Percentiles rank a stretch among this genome's conserved stretches.
phyloP scores from a whole-genome alignment of 2,113 vertebrate species.

The Grantiella picta region DNA sequence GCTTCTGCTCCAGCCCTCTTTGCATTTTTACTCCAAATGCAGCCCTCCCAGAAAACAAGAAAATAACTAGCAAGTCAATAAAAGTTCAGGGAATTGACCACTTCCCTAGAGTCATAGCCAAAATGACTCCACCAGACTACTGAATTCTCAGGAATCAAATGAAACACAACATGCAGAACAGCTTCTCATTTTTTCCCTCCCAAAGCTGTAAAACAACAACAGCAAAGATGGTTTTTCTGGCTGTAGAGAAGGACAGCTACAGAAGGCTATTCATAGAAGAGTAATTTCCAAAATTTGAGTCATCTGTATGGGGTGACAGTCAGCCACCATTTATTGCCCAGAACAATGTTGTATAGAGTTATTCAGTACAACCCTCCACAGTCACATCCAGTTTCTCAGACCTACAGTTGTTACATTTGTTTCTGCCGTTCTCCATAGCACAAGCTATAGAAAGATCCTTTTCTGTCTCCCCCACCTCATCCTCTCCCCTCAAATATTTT shows the following conservation, averaged over 20 bases:
- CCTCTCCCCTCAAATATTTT: conserved; percentile 13
- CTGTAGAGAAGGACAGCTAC: not conserved
- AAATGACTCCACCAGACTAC: not conserved
- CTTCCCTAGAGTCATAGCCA: not conserved
- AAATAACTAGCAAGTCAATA: not conserved
- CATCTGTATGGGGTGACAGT: not conserved
- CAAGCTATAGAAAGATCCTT: not conserved
- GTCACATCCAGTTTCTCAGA: not conserved
- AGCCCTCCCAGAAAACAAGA: not conserved
- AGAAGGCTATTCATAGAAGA: not conserved
- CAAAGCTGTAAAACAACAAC: not conserved
- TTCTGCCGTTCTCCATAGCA: not conserved
- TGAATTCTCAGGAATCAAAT: not conserved
- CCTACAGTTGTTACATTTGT: not conserved
- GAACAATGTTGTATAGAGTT: not conserved
- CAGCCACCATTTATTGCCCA: not conserved
- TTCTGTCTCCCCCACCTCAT: not conserved
- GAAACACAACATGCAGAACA: not conserved
- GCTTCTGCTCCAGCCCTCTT: not conserved
- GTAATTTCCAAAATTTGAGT: conserved; percentile 26
- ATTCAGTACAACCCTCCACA: not conserved
- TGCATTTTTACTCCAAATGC: not conserved
- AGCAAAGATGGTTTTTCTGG: not conserved
- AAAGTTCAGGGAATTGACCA: not conserved
- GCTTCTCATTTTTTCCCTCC: not conserved